Evolutionary conservation across 2,888 invertebrate species (phyloP), one percentile per base, ranked within the genome.

Genomic region (Apomyelois bistriatella): DNA sequence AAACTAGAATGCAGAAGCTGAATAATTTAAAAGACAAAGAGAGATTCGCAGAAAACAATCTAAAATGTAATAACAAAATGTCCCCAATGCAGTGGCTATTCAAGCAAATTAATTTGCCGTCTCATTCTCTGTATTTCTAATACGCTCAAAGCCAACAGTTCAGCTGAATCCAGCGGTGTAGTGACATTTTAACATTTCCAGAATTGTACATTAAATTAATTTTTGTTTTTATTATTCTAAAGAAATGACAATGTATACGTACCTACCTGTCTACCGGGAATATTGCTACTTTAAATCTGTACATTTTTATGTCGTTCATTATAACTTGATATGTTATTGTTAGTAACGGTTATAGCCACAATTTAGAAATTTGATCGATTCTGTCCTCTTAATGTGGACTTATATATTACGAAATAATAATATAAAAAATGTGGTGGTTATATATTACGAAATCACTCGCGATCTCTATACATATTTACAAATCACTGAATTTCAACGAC

Each of bases 121-220:
- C 30, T 30, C 43, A 3, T 13, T 32, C 13, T 32, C 30, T 46
- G 43, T 30, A 13, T 46, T 46, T 15, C 46, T 35, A 46, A 46
- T 46, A 35, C 32, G 46, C 46, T 7, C 43, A 43, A 30, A 43
- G 15, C 13, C 22, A 22, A 22, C 15, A 15, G 12, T 43, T 43
- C 42, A 32, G 32, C 46, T 16, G 16, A 35, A 16, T 3, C 35
- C 32, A 30, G 46, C 46, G 16, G 13, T 32, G 12, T 15, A 46
- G 10, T n/a, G 46, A 1, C 9, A n/a, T 46, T 46, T 46, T 46
- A 46, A 46, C 43, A 46, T 46, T 46, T 17, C n/a, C 30, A 43
- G 30, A n/a, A 42, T n/a, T 36, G 38, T 38, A 17, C 13, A 30
- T 13, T 41, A 30, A 12, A 30, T 43, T 46, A 12, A 30, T 43